phyloP scores from a whole-genome alignment of 2,888 invertebrate species.

The Oasisia sp. region DNA sequence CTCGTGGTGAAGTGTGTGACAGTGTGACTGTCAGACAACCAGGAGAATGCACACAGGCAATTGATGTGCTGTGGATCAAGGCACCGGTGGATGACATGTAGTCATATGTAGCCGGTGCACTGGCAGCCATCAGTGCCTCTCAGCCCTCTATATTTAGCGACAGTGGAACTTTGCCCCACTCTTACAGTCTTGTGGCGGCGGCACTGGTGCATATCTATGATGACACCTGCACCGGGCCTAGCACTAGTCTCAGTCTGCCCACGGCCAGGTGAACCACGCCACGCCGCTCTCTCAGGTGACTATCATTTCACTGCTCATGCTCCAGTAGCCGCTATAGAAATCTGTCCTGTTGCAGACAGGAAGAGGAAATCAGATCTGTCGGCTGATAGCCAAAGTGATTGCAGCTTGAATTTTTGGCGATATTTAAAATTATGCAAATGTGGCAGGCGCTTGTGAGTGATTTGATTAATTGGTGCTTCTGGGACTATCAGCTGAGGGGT shows the following conservation, averaged over 20 bases:
- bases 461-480: neutral
- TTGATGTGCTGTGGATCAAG: neutral
- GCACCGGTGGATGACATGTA: neutral
- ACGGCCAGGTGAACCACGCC: neutral
- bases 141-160: slow-evolving; percentile 5
- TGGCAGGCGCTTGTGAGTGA: neutral
- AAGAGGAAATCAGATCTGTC: neutral
- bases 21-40: neutral
- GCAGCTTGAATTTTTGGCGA: neutral
- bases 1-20: neutral
- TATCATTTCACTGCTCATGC: slow-evolving; percentile 7
- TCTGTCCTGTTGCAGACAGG: neutral
- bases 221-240: neutral
- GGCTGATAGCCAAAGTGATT: neutral
- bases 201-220: slow-evolving; percentile 3
- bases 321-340: neutral
- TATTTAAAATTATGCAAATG: neutral
- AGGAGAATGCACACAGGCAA: neutral
- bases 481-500: neutral
- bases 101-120: neutral
- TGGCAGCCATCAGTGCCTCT: neutral
- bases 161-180: slow-evolving; percentile 17
- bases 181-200: neutral
- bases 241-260: neutral
- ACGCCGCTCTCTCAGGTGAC: neutral